Evolutionary conservation across 1,140 invertebrate genomes (phyloP), one percentile per base, ranked within the genome.

Genomic region (Ostrea edulis): DNA sequence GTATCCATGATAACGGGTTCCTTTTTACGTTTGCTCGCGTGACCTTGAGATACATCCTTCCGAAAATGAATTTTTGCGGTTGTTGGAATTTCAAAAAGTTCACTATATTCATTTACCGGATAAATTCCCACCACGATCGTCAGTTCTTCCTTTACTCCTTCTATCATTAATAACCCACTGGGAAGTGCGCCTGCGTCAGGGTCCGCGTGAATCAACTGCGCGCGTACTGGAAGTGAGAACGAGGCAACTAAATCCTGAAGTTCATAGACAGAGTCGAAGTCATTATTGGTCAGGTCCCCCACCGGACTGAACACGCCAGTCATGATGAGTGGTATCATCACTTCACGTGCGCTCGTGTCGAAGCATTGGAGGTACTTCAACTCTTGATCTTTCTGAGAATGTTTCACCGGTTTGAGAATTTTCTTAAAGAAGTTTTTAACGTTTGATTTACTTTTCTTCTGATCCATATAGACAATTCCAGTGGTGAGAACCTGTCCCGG

Each of bases 241-340:
- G 93, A 92, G 86, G 91, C 90, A 55, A 93, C 92, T 17, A 94
- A 87, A 87, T 94, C 92, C 62, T 93, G 92, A n/a, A 94, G 89
- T 62, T 92, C 93, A 85, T 93, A 94, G 11, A 94, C 93, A 53
- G 93, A 92, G 84, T 94, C 93, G 87, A 92, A 93, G 84, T 93
- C 93, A 55, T 90, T 89, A 22, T 89, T 77, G 9, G 90, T 85
- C 20, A 90, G 68, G 25, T 94, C 92, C 4, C 93, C 93, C 14
- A 94, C 91, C 9, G 93, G 93, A 90, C 93, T 94, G 89, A 94
- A 94, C 9, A 94, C 91, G 14, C 93, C 93, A 9, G 92, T 91
- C 92, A 93, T 93, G 62, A 93, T 93, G n/a, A 94, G 86, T 22
- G 93, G 93, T 35, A 94, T 91, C 93, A 93, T 94, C 9, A 93